Base-by-base conservation (phyloP, 2,797 vertebrate genomes). In the Podargus strigoides region DNA sequence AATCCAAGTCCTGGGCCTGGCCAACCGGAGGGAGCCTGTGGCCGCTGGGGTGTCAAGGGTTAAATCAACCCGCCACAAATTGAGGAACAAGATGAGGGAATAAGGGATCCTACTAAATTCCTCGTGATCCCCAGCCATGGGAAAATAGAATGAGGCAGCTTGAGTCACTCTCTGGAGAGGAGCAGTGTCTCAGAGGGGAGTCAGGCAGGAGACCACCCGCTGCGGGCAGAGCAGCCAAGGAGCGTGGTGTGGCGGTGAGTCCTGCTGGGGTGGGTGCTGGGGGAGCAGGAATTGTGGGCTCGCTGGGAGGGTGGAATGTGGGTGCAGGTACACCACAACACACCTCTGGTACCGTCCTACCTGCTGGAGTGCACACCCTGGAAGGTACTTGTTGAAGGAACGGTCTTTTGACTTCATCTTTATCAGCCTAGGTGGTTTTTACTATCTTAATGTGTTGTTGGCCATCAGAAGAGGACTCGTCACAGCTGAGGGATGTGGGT, bases 11-110 rank as follows among this genome's bases (percentile, higher is more conserved):
- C 28, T 23, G 44, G 58, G 28, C 12, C 91, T 58, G 42, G 59
- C 23, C 59, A 70, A 13, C 13, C 0, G 0, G 0, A 63, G 34
- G 10, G 12, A 77, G 66, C 18, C 4, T 28, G 64, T 3, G 6
- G 14, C 36, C 1, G 0, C 42, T 1, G 2, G 75, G 17, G 13
- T 8, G 30, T 68, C 36, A 44, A n/a, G 89, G 39, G 95, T 97
- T 96, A 95, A 96, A 87, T 34, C 27, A 12, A 30, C 1, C 14
- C 30, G 18, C 8, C 9, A 13, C 26, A 55, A 50, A 89, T 89
- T 96, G 85, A 94, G 95, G 96, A 97, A 97, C 46, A 76, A 78
- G 26, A 20, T 42, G 7, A 18, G 60, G 91, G 94, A 96, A 93
- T 84, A 79, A 96, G 55, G 15, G 41, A 87, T 91, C 59, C 87